Percentiles rank a stretch among this genome's conserved stretches.
Evolutionary conservation across 2,888 invertebrate species (phyloP).

Genomic region (Sturmia bella): DNA sequence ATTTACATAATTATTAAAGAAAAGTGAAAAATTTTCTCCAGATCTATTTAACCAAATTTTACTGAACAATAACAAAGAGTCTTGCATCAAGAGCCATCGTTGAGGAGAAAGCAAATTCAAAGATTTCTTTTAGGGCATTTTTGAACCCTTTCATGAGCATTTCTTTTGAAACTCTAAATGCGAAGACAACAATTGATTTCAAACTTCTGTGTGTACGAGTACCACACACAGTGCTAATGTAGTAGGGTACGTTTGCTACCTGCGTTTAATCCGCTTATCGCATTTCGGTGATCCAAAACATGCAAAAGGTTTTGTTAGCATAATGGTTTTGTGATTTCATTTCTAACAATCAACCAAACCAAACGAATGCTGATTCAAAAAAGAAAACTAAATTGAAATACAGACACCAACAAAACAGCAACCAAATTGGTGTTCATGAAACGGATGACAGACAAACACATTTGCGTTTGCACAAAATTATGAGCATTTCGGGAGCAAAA

Average conservation of each 20-base stretch:
- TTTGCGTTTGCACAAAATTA: no score
- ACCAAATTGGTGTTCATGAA: background rate
- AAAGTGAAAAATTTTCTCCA: no score
- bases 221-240: slow-evolving; percentile 70
- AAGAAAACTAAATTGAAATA: background rate
- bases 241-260: slow-evolving; percentile 68
- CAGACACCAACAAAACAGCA: background rate
- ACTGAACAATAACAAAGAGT: no score
- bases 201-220: slow-evolving; percentile 8
- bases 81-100: no score
- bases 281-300: slow-evolving; percentile 61
- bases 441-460: no score
- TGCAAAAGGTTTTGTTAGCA: slow-evolving; percentile 52
- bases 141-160: no score
- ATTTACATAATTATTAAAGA: no score
- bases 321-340: slow-evolving; percentile 23
- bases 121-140: no score
- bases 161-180: background rate
- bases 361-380: background rate
- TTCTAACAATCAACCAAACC: no score
- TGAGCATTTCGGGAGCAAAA: no score
- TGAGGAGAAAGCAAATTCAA: background rate
- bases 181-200: background rate
- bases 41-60: no score
- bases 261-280: slow-evolving; percentile 72